Evolutionary conservation across 2,113 vertebrate genomes (phyloP).

Genomic region (Lutjanus erythropterus): DNA sequence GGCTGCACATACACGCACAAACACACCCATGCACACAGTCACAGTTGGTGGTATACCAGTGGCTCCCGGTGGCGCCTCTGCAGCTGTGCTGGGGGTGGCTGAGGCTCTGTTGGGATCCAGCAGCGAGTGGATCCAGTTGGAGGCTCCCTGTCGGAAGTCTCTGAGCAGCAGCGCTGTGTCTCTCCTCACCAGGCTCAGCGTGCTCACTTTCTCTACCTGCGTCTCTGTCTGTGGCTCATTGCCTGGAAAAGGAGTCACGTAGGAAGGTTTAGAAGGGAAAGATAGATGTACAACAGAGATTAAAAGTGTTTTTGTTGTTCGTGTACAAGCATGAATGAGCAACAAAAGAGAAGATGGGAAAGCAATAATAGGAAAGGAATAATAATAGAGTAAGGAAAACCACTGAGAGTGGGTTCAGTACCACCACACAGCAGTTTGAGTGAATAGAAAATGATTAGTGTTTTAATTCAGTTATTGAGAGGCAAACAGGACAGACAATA

Average conservation of each 20-base stretch:
- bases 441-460: constrained; percentile 16
- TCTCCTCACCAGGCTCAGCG: constrained; percentile 86
- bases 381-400: constrained; percentile 11
- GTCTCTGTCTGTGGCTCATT: constrained; percentile 79
- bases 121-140: constrained; percentile 90
- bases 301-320: constrained; percentile 7
- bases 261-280: background rate
- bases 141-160: constrained; percentile 89
- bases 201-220: constrained; percentile 85
- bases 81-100: constrained; percentile 46
- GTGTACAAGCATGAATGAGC: constrained; percentile 21
- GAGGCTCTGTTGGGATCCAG: constrained; percentile 82
- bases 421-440: constrained; percentile 21
- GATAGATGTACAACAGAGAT: constrained; percentile 14
- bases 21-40: constrained; percentile 16
- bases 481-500: constrained; percentile 2
- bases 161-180: constrained; percentile 87
- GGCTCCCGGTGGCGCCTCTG: constrained; percentile 45
- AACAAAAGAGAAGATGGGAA: constrained; percentile 42
- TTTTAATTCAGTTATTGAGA: constrained; percentile 23
- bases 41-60: constrained; percentile 56
- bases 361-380: constrained; percentile 15
- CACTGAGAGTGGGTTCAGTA: background rate
- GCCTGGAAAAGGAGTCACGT: constrained; percentile 72
- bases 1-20: constrained; percentile 8